Evolutionary conservation across 1,140 invertebrate species (phyloP).

Genomic region (Drosophila carrolli): DNA sequence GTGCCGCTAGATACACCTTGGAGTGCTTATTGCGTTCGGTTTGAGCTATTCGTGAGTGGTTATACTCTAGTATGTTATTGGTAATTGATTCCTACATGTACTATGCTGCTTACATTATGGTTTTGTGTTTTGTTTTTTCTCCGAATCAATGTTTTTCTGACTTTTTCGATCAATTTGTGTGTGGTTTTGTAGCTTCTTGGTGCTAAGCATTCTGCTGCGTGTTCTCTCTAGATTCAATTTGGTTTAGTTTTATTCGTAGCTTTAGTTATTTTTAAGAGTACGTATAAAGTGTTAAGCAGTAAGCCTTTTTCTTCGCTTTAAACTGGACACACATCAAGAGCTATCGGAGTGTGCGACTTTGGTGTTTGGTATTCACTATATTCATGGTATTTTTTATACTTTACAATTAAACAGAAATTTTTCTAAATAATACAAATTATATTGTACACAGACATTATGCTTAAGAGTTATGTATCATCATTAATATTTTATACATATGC

Average conservation of each 20-base stretch:
- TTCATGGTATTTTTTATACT: constrained; percentile 27
- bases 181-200: constrained; percentile 77
- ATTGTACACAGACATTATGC: constrained; percentile 23
- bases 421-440: constrained; percentile 15
- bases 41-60: constrained; percentile 48
- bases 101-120: constrained; percentile 50
- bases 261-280: constrained; percentile 35
- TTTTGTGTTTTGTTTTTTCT: constrained; percentile 29
- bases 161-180: constrained; percentile 52
- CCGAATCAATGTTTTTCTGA: constrained; percentile 36
- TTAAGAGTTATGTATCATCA: constrained; percentile 28
- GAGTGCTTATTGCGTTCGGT: constrained; percentile 33
- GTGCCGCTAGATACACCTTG: constrained; percentile 24
- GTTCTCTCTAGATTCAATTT: constrained; percentile 63
- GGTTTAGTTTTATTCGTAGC: constrained; percentile 31
- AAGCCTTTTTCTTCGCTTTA: constrained; percentile 31
- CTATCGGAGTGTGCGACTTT: constrained; percentile 7
- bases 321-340: constrained; percentile 19
- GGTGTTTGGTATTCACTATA: constrained; percentile 2
- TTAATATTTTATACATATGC: constrained; percentile 53
- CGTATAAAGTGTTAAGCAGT: constrained; percentile 48
- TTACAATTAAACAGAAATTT: constrained; percentile 30
- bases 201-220: constrained; percentile 80
- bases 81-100: constrained; percentile 53
- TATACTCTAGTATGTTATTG: constrained; percentile 40